These are phyloP conservation scores for Sphaerophoria taeniata DNA, from an alignment of 2,888 invertebrate genomes.

Conservation along the genomic window DNA sequence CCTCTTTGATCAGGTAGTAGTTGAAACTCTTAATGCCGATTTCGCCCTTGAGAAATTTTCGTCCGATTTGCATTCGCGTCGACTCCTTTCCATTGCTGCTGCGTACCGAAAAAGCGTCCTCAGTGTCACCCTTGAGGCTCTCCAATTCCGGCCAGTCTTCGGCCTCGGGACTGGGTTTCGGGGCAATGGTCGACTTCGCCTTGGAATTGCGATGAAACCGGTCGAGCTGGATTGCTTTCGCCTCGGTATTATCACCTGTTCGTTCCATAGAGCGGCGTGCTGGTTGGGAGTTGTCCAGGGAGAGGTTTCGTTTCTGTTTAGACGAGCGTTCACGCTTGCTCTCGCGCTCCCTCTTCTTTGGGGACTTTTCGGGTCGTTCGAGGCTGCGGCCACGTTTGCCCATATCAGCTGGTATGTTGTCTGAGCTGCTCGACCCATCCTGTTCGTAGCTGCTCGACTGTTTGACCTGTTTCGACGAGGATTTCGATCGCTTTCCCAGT, in stretches of 20 bases:
- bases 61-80: conserved; percentile 81
- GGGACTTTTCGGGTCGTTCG: conserved; percentile 77
- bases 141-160: conserved; percentile 73
- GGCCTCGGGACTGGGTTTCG: conserved; percentile 60
- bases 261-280: conserved; percentile 70
- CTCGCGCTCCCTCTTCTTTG: conserved; percentile 76
- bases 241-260: conserved; percentile 58
- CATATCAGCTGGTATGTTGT: conserved; percentile 75
- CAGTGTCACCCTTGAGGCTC: conserved; percentile 69
- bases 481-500: conserved; percentile 54
- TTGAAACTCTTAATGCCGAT: conserved; percentile 83
- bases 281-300: conserved; percentile 78
- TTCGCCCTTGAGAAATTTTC: conserved; percentile 82
- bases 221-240: conserved; percentile 66
- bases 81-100: conserved; percentile 71
- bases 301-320: conserved; percentile 81
- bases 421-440: conserved; percentile 80
- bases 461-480: conserved; percentile 46
- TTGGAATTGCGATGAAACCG: conserved; percentile 53
- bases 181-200: conserved; percentile 46
- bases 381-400: conserved; percentile 80
- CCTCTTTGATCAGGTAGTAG: conserved; percentile 82
- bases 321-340: conserved; percentile 78
- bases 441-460: conserved; percentile 70
- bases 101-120: conserved; percentile 72